Percentiles rank a stretch among this genome's conserved stretches.
Conservation (phyloP, 1,140 invertebrate genomes). For the Euschistus heros region DNA sequence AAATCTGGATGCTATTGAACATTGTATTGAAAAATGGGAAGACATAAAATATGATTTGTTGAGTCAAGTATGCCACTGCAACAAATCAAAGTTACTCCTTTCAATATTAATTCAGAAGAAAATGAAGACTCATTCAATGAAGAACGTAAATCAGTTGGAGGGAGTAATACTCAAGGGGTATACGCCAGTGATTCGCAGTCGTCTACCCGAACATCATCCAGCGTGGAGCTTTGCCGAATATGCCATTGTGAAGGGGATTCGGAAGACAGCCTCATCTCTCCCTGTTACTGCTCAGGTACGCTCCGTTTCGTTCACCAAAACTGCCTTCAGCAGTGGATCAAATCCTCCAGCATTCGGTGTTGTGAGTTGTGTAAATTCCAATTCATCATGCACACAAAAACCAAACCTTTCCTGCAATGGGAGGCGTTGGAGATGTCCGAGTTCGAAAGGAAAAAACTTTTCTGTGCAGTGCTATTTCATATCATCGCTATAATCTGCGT, state of each 20-base stretch:
- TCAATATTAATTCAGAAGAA: conserved; percentile 11
- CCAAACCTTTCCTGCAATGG: conserved; percentile 92
- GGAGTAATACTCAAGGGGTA: conserved; percentile 23
- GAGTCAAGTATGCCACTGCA: conserved; percentile 27
- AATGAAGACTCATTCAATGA: neutral
- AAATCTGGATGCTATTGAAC: neutral
- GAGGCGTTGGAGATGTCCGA: conserved; percentile 86
- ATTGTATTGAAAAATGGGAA: neutral
- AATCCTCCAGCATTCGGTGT: conserved; percentile 81
- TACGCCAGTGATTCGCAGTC: conserved; percentile 51
- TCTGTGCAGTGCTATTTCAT: conserved; percentile 88
- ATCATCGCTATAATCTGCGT: conserved; percentile 88
- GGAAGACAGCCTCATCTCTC: conserved; percentile 73
- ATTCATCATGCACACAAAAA: conserved; percentile 93
- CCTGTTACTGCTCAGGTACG: conserved; percentile 83
- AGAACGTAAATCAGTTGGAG: neutral
- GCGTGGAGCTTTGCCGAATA: conserved; percentile 51
- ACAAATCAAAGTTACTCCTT: conserved; percentile 27
- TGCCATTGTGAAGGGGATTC: conserved; percentile 82
- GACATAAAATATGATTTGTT: neutral
- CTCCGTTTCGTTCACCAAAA: conserved; percentile 87
- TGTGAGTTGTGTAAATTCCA: conserved; percentile 96
- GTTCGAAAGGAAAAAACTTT: conserved; percentile 77
- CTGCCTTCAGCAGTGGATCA: conserved; percentile 94
- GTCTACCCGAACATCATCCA: conserved; percentile 48